phyloP scores from a whole-genome alignment of 2,888 invertebrate genomes.

The Dolichomitus sp. region DNA sequence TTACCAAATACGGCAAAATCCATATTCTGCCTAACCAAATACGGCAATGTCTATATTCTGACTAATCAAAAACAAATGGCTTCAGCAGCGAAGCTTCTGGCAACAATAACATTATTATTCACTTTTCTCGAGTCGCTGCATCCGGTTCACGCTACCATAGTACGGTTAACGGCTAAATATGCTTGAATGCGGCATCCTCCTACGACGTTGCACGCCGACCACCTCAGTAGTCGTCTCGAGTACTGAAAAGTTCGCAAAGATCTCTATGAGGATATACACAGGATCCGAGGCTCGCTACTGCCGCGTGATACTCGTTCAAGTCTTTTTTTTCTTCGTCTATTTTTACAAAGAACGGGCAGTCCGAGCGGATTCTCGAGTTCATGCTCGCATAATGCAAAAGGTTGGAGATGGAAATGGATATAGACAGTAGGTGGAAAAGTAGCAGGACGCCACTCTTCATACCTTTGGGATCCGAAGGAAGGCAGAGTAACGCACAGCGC shows the following conservation, averaged over 20 bases:
- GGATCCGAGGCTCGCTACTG: constrained; percentile 24
- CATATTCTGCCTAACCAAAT: too few species aligned
- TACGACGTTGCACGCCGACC: too few species aligned
- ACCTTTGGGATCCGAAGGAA: constrained; percentile 10
- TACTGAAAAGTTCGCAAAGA: constrained; percentile 43
- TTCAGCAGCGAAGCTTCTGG: too few species aligned
- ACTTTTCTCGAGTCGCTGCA: too few species aligned
- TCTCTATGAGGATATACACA: constrained; percentile 7
- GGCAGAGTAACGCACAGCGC: constrained; percentile 2
- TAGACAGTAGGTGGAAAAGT: neutral
- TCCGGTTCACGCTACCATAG: too few species aligned
- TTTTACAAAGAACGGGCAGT: constrained; percentile 9
- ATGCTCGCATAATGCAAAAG: constrained; percentile 29
- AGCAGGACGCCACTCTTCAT: neutral
- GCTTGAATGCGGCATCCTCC: too few species aligned
- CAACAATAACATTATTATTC: too few species aligned
- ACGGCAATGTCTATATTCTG: too few species aligned
- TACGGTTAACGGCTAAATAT: too few species aligned
- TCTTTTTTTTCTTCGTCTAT: constrained; percentile 7
- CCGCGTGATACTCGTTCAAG: constrained; percentile 18
- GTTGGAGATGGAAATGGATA: constrained; percentile 6
- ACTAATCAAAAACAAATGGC: too few species aligned
- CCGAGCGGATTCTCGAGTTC: constrained; percentile 18
- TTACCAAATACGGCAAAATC: too few species aligned
- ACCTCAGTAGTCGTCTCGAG: neutral